These are phyloP conservation scores for Graphium colonna DNA, from an alignment of 2,888 invertebrate species.

Conservation along the genomic window DNA sequence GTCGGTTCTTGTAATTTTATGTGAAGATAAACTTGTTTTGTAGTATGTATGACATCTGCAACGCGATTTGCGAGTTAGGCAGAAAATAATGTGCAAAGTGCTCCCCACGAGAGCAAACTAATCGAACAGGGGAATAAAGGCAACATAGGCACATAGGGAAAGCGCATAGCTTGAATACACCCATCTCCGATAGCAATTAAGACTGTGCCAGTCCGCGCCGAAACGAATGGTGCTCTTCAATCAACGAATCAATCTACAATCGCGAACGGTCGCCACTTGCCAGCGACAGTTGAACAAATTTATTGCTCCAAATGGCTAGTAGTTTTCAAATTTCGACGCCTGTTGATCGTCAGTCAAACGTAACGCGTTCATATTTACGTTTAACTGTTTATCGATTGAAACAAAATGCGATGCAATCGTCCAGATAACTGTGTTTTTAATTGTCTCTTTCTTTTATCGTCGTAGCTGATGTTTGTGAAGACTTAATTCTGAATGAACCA, in stretches of 20 bases:
- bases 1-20: too few species aligned
- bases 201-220: constrained; percentile 64
- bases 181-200: constrained; percentile 75
- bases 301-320: constrained; percentile 67
- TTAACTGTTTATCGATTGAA: constrained; percentile 2
- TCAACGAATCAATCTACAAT: constrained; percentile 79
- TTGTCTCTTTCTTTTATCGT: too few species aligned
- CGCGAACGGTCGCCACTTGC: constrained; percentile 75
- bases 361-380: constrained; percentile 27
- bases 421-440: too few species aligned
- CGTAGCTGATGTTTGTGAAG: too few species aligned
- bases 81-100: too few species aligned
- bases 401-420: not conserved
- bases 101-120: not conserved
- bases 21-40: too few species aligned
- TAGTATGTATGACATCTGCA: too few species aligned
- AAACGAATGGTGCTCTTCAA: constrained; percentile 77
- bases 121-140: constrained; percentile 7
- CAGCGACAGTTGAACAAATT: constrained; percentile 74
- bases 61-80: too few species aligned
- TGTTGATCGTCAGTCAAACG: constrained; percentile 59
- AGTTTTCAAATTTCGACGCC: constrained; percentile 74
- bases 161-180: constrained; percentile 42
- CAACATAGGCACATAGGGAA: constrained; percentile 29
- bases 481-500: too few species aligned